Percentiles rank a stretch among this genome's conserved stretches.
Conservation (phyloP, 2,113 vertebrate species). For the Ceuthmochares aereus region DNA sequence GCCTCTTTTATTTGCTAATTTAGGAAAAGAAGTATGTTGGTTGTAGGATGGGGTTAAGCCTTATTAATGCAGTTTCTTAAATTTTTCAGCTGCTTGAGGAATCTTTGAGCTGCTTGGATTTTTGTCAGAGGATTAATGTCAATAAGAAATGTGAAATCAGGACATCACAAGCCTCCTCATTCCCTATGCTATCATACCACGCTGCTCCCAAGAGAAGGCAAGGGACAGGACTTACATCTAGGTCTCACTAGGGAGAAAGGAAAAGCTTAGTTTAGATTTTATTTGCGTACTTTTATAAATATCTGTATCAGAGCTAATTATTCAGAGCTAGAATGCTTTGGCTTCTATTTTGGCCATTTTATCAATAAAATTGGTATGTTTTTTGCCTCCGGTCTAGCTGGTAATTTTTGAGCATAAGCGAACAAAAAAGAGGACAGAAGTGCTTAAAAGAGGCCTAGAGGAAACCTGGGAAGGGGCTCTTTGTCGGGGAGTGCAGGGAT, state of each 20-base stretch:
- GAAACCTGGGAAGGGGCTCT: no score
- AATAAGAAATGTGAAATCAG: constrained; percentile 14
- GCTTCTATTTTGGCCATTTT: neutral
- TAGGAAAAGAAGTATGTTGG: neutral
- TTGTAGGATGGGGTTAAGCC: constrained; percentile 35
- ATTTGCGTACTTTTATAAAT: neutral
- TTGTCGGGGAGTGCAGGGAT: no score
- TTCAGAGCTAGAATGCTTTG: neutral
- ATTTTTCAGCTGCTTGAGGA: constrained; percentile 34
- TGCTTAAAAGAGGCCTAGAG: no score
- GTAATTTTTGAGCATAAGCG: neutral
- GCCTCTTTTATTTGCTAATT: neutral
- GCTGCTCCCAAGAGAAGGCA: neutral
- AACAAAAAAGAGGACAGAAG: neutral
- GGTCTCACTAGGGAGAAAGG: neutral
- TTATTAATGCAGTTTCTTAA: neutral
- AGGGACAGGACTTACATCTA: neutral
- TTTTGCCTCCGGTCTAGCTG: neutral
- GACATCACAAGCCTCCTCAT: neutral
- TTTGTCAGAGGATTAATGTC: constrained; percentile 57
- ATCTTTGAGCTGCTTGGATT: constrained; percentile 31
- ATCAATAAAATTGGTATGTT: neutral
- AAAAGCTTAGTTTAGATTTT: constrained; percentile 19
- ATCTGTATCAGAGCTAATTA: neutral
- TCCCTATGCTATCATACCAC: neutral